A percentile compares a stretch with the other conserved stretches of the same genome.
phyloP scores from a whole-genome alignment of 2,888 invertebrate genomes.

The Dioctria rufipes region DNA sequence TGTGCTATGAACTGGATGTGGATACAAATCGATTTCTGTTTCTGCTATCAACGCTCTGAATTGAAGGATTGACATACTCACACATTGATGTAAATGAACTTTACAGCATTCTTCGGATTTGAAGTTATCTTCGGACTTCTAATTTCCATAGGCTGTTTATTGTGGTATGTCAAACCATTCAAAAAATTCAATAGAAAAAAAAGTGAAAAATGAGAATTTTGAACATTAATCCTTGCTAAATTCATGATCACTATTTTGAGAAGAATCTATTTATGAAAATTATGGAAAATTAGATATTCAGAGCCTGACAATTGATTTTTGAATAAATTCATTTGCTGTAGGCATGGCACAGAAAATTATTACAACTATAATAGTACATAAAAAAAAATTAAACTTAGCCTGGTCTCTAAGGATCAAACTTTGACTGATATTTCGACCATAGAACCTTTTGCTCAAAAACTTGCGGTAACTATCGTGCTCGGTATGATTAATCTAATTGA shows the following conservation, averaged over 20 bases:
- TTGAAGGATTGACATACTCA: conserved; percentile 3
- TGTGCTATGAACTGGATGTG: conserved; percentile 10
- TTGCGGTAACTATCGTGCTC: no score
- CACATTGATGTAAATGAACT: conserved; percentile 25
- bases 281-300: no score
- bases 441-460: no score
- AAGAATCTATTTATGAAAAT: background rate
- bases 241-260: background rate
- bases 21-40: conserved; percentile 37
- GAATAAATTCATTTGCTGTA: no score
- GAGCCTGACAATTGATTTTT: no score
- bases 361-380: no score
- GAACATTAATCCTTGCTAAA: background rate
- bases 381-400: no score
- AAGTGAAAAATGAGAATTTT: background rate
- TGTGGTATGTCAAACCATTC: background rate
- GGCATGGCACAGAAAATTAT: no score
- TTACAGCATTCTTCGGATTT: conserved; percentile 11
- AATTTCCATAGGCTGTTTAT: conserved; percentile 35
- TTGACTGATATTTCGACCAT: no score
- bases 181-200: background rate
- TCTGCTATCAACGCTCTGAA: background rate
- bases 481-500: no score
- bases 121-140: background rate
- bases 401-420: no score